These are phyloP conservation scores for Drosophila kikkawai DNA, from an alignment of 1,140 invertebrate species.

Conservation along the genomic window DNA sequence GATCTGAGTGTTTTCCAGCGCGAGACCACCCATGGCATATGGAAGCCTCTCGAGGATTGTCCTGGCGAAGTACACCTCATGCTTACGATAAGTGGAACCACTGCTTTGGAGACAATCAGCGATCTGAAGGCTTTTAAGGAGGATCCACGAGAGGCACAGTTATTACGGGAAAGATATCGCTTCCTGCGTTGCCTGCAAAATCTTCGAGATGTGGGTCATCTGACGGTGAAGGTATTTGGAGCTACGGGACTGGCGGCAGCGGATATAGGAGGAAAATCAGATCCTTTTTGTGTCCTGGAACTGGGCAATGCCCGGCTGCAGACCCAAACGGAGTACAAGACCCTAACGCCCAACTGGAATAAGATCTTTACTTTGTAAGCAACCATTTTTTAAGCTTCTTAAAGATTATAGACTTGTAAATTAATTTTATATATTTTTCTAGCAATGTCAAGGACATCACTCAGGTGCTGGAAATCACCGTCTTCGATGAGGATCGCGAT, in stretches of 20 bases:
- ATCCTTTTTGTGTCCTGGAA: conserved; percentile 99
- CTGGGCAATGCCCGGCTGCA: conserved; percentile 97
- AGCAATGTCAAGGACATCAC: conserved; percentile 99
- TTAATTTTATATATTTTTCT: conserved; percentile 14
- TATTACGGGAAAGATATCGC: conserved; percentile 92
- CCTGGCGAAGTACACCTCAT: conserved; percentile 95
- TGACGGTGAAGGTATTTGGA: conserved; percentile 95
- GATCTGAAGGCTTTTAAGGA: conserved; percentile 94
- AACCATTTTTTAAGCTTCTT: fast-evolving
- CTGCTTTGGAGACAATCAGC: conserved; percentile 95
- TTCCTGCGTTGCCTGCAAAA: conserved; percentile 90
- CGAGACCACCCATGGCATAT: conserved; percentile 96
- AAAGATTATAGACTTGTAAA: background rate
- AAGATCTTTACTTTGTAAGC: conserved; percentile 99
- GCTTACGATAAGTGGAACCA: conserved; percentile 97
- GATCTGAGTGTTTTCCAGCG: conserved; percentile 94
- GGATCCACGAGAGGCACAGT: conserved; percentile 89
- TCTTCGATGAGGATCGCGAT: conserved; percentile 99
- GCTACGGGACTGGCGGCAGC: conserved; percentile 95
- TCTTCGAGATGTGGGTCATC: conserved; percentile 93
- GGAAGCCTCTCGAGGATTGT: conserved; percentile 95
- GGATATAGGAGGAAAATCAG: conserved; percentile 96
- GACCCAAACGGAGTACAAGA: conserved; percentile 99
- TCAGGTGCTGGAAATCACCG: conserved; percentile 97
- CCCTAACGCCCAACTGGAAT: conserved; percentile 97